Evolutionary conservation across 2,113 vertebrate genomes (phyloP).

Genomic region (Grammomys surdaster): DNA sequence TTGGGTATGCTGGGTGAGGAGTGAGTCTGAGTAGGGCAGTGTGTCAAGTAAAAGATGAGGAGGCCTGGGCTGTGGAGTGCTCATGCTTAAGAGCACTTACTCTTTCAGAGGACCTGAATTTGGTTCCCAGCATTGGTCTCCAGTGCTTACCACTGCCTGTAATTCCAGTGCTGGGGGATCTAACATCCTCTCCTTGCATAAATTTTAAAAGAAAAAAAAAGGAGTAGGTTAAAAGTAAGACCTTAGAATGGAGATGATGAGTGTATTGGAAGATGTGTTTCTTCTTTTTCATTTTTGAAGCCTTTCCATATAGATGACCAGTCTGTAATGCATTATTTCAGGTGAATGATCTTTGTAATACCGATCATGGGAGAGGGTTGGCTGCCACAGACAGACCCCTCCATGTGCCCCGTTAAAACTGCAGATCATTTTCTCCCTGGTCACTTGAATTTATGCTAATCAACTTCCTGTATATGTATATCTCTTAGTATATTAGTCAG

Average conservation of each 20-base stretch:
- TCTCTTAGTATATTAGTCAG: background rate
- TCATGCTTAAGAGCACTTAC: background rate
- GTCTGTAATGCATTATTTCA: background rate
- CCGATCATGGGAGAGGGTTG: background rate
- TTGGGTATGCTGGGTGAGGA: background rate
- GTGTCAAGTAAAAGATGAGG: background rate
- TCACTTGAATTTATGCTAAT: background rate
- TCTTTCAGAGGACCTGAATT: background rate
- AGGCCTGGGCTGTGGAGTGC: background rate
- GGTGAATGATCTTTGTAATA: background rate
- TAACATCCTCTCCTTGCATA: background rate
- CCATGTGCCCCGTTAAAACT: background rate
- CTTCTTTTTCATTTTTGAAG: background rate
- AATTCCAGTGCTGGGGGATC: background rate
- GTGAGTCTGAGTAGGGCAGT: background rate
- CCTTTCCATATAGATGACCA: background rate
- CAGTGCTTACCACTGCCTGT: background rate
- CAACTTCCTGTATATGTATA: background rate
- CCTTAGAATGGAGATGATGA: constrained; percentile 1
- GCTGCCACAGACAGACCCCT: background rate
- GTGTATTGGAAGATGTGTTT: background rate
- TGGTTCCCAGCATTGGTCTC: background rate
- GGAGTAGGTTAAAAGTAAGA: background rate
- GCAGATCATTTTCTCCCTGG: background rate
- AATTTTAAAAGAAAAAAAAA: background rate